Base-by-base conservation (phyloP, 2,888 invertebrate genomes). In the Ormyrus rosae region DNA sequence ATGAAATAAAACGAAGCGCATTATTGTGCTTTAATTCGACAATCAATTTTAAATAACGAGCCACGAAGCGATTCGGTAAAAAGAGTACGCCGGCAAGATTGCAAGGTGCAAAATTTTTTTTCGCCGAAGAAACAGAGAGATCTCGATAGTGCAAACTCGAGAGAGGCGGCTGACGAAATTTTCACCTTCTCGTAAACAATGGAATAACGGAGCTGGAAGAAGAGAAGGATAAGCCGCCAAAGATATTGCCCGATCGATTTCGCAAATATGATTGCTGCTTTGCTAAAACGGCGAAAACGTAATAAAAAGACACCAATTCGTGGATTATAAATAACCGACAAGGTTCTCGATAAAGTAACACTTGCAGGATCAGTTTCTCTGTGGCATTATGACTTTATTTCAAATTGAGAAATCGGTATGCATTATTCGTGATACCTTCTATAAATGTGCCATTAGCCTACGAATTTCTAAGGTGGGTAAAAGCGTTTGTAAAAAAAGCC, bases 251-350 rank as follows among this genome's bases (percentile, higher is more conserved):
- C 10, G 46, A 71, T 50, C 53, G 55, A 71, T 78, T 71, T 71
- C 71, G 60, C 19, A 78, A 71, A 56, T 50, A 46, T 55, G 45
- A 71, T 58, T 60, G 78, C 19, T 7, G 19, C 34, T 5, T 53
- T 55, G 11, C 19, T 19, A 53, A 60, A 65, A 60, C 34, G 45
- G 45, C 56, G 19, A 71, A 53, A 67, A n/a, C 19, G 13, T 19
- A 56, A 70, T 70, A 70, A 63, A 70, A 70, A 65, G 56, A 60
- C 5, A 13, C 19, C 11, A 75, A 67, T 65, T 58, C 61, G 45
- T 58, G 48, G 3, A n/a, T 56, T 74, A 45, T 72, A 45, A 65
- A 74, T 46, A 53, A 72, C 13, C n/a, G 45, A 13, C 60, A 56
- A 55, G 55, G n/a, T 8, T 72, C 6, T 53, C 34, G 34, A 34